These are phyloP conservation scores for Oreochromis mossambicus DNA, from an alignment of 2,797 vertebrate genomes.

Conservation along the genomic window DNA sequence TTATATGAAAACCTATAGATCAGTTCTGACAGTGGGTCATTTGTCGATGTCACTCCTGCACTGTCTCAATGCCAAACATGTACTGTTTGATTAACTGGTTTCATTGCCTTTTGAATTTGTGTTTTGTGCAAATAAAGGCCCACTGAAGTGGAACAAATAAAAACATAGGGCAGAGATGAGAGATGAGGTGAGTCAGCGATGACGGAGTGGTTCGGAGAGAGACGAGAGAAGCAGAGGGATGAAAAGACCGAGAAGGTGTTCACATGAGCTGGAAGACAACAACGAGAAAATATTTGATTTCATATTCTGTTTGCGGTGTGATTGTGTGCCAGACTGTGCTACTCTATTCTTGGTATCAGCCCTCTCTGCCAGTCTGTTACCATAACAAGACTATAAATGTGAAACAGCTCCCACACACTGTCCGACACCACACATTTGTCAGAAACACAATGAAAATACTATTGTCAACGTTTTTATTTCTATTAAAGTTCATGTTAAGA, in stretches of 20 bases:
- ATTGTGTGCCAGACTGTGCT: constrained; percentile 15
- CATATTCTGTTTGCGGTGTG: not conserved
- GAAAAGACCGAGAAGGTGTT: not conserved
- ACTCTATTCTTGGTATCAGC: constrained; percentile 31
- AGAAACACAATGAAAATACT: not conserved
- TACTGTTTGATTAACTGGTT: not conserved
- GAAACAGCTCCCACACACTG: constrained; percentile 35
- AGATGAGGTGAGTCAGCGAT: not conserved
- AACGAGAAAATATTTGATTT: not conserved
- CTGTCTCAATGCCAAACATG: not conserved
- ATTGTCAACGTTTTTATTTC: not conserved
- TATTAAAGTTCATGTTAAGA: not conserved
- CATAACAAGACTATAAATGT: constrained; percentile 48
- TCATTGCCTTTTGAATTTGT: not conserved
- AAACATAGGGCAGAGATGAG: not conserved
- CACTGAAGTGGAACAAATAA: not conserved
- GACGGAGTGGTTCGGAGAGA: not conserved
- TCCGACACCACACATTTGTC: not conserved
- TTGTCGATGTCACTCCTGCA: not conserved
- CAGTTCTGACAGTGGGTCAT: not conserved
- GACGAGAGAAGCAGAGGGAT: not conserved
- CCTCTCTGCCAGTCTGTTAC: constrained; percentile 22
- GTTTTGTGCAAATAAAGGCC: not conserved
- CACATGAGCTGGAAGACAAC: not conserved
- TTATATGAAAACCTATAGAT: not conserved